Evolutionary conservation across 2,888 invertebrate genomes (phyloP).

Genomic region (Agrochola litura): DNA sequence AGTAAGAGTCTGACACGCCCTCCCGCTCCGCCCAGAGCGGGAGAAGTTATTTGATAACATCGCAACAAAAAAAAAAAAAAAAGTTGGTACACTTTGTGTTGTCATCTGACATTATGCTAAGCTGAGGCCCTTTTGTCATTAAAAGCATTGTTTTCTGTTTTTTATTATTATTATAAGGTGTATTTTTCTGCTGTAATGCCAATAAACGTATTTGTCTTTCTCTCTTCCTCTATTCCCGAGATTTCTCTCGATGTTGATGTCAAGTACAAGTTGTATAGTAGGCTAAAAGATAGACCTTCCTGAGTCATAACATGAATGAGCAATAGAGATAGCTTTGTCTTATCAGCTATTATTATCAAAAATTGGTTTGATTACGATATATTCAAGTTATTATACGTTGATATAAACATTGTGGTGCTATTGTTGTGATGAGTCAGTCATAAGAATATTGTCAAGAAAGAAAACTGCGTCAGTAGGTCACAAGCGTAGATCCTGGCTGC

Average conservation of each 20-base stretch:
- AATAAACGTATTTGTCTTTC: too few species aligned
- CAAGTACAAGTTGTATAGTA: not conserved
- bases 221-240: not conserved
- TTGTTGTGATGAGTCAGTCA: slow-evolving; percentile 13
- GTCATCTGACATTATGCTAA: too few species aligned
- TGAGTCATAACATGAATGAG: slow-evolving; percentile 19
- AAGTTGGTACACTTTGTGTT: too few species aligned
- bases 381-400: slow-evolving; percentile 1
- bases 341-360: slow-evolving; percentile 26
- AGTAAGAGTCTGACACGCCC: too few species aligned
- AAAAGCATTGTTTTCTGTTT: too few species aligned
- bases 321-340: slow-evolving; percentile 3
- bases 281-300: not conserved
- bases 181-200: too few species aligned
- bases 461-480: not conserved
- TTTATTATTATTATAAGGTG: too few species aligned
- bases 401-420: not conserved
- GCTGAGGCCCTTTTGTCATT: too few species aligned
- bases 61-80: too few species aligned
- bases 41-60: too few species aligned
- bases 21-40: too few species aligned
- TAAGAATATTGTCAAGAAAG: not conserved
- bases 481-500: not conserved
- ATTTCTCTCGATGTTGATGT: not conserved
- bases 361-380: slow-evolving; percentile 25